phyloP scores from a whole-genome alignment of 1,140 invertebrate species.

The Drosophila virilis region DNA sequence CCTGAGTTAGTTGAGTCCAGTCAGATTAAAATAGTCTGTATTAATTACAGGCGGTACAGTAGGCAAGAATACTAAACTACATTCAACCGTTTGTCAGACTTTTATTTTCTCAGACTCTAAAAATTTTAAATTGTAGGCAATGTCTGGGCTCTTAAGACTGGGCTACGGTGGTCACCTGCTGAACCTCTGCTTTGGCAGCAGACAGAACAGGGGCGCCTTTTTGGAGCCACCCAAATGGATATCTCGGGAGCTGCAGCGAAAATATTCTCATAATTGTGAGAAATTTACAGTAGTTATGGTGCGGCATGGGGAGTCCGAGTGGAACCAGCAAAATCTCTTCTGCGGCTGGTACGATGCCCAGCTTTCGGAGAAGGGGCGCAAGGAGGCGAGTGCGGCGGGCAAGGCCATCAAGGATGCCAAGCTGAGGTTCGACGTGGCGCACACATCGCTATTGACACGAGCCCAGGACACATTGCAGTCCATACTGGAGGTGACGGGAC shows the following conservation, averaged over 20 bases:
- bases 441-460: constrained; percentile 95
- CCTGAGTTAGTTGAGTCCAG: background rate
- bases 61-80: too few relatives aligned
- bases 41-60: too few relatives aligned
- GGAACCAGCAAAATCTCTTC: constrained; percentile 97
- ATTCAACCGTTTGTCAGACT: background rate
- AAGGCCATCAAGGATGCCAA: constrained; percentile 93
- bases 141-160: background rate
- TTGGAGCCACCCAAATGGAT: too few relatives aligned
- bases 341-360: constrained; percentile 96
- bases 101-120: background rate
- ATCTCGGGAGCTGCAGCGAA: background rate
- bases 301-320: constrained; percentile 97
- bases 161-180: background rate
- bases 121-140: background rate
- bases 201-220: too few relatives aligned
- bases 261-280: constrained; percentile 5
- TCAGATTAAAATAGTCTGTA: background rate
- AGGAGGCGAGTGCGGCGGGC: constrained; percentile 91
- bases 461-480: constrained; percentile 93
- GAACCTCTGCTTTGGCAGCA: background rate
- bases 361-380: constrained; percentile 92
- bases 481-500: constrained; percentile 91
- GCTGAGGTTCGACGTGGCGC: constrained; percentile 94
- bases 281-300: constrained; percentile 91